Conservation (phyloP, 2,888 invertebrate species). For the Masnerella sp. region DNA sequence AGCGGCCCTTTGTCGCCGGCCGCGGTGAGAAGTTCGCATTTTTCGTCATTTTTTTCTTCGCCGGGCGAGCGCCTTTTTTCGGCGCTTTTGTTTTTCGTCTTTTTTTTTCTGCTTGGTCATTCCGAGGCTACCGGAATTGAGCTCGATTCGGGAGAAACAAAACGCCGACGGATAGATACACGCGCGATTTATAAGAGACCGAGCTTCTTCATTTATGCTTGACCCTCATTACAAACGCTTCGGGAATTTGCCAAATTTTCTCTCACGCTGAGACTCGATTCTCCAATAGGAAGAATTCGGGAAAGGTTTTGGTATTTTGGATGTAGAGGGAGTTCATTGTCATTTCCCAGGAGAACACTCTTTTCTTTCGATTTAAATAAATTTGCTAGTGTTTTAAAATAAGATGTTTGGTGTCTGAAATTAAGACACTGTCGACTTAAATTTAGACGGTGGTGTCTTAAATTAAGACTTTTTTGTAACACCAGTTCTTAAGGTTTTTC, state of each 20-base stretch:
- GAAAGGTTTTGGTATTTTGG: too few relatives aligned
- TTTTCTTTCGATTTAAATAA: too few relatives aligned
- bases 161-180: conserved; percentile 44
- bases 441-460: too few relatives aligned
- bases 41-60: conserved; percentile 73
- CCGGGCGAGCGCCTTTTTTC: conserved; percentile 50
- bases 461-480: too few relatives aligned
- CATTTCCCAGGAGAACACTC: too few relatives aligned
- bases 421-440: too few relatives aligned
- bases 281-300: too few relatives aligned
- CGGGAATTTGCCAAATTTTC: conserved; percentile 10
- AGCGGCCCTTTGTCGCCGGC: conserved; percentile 73
- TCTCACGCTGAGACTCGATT: too few relatives aligned
- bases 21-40: conserved; percentile 77
- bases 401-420: too few relatives aligned
- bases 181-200: background rate
- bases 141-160: conserved; percentile 48
- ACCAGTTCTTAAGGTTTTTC: too few relatives aligned
- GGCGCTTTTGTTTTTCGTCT: conserved; percentile 13
- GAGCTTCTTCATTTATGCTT: conserved; percentile 2
- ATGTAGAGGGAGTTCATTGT: too few relatives aligned
- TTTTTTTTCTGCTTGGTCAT: conserved; percentile 46
- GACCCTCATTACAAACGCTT: background rate
- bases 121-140: conserved; percentile 67
- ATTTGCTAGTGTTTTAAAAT: too few relatives aligned